These are phyloP conservation scores for Oscheius sp. DNA, from an alignment of 2,888 invertebrate species.

Conservation along the genomic window DNA sequence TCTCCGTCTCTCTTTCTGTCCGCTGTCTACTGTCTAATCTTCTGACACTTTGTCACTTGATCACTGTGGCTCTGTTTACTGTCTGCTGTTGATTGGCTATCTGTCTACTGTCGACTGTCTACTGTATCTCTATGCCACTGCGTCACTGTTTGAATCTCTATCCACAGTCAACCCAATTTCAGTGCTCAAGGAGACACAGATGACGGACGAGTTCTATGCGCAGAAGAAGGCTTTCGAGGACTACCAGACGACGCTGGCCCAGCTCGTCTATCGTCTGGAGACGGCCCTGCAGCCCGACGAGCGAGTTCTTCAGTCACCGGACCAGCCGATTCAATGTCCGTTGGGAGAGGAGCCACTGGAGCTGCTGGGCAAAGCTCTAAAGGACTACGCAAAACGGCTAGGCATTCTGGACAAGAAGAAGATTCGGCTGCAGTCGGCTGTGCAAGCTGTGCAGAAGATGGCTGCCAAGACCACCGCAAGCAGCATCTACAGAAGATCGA, in stretches of 20 bases:
- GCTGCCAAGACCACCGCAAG: not conserved
- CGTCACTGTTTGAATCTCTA: too few relatives aligned
- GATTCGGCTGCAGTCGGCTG: not conserved
- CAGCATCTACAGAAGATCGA: not conserved
- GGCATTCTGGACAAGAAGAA: not conserved
- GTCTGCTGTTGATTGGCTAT: too few relatives aligned
- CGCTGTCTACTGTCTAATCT: too few relatives aligned
- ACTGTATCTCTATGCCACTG: too few relatives aligned
- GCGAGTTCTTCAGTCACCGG: not conserved
- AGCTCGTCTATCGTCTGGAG: slow-evolving; percentile 7
- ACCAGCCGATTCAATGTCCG: slow-evolving; percentile 3
- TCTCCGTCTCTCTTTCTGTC: too few relatives aligned
- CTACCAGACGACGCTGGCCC: not conserved
- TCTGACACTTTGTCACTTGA: too few relatives aligned
- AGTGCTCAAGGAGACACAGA: not conserved
- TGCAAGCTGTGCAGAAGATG: not conserved
- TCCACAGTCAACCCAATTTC: not conserved
- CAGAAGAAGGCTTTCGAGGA: slow-evolving; percentile 1
- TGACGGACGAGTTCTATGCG: not conserved
- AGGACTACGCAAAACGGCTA: not conserved
- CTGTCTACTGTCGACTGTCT: too few relatives aligned
- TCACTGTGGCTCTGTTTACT: too few relatives aligned
- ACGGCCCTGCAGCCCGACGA: not conserved
- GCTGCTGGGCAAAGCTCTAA: not conserved
- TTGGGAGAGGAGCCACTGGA: slow-evolving; percentile 15